These are phyloP conservation scores for Drosophila ananassae DNA, from an alignment of 1,140 invertebrate genomes.

Conservation along the genomic window DNA sequence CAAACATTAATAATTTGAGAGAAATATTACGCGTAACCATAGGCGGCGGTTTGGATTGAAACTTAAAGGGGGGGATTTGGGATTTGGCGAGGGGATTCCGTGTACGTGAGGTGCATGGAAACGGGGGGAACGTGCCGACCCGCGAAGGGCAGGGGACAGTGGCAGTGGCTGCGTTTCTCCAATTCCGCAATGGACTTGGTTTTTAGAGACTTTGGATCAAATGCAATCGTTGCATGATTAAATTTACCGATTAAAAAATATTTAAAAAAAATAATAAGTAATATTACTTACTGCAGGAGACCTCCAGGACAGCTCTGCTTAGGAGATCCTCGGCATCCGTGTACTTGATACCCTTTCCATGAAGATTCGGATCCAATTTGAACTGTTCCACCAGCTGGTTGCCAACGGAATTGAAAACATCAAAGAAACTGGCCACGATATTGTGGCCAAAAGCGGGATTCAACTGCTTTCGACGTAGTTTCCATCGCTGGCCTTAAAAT, in stretches of 20 bases:
- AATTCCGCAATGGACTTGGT: constrained; percentile 16
- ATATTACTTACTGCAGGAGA: constrained; percentile 71
- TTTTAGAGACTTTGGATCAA: background rate
- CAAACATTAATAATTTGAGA: background rate
- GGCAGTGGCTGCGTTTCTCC: background rate
- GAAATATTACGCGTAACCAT: no score
- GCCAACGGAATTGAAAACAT: constrained; percentile 72
- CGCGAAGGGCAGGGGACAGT: constrained; percentile 31
- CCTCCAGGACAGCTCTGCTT: constrained; percentile 74
- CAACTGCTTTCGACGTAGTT: constrained; percentile 72
- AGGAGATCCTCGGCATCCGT: constrained; percentile 75
- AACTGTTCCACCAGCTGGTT: constrained; percentile 73
- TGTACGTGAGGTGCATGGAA: constrained; percentile 70
- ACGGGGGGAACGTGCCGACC: constrained; percentile 56
- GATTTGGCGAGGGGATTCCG: constrained; percentile 33
- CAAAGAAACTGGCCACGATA: constrained; percentile 73
- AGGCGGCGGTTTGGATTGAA: background rate
- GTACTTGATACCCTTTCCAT: constrained; percentile 57
- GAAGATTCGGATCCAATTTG: constrained; percentile 25
- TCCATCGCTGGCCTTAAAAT: constrained; percentile 70
- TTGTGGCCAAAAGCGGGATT: constrained; percentile 80
- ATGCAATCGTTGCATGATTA: constrained; percentile 5
- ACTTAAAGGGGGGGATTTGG: no score
- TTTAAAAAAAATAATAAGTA: background rate
- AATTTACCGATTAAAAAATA: no score